Evolutionary conservation across 2,113 vertebrate genomes (phyloP).

Genomic region (Terrapene triunguis): DNA sequence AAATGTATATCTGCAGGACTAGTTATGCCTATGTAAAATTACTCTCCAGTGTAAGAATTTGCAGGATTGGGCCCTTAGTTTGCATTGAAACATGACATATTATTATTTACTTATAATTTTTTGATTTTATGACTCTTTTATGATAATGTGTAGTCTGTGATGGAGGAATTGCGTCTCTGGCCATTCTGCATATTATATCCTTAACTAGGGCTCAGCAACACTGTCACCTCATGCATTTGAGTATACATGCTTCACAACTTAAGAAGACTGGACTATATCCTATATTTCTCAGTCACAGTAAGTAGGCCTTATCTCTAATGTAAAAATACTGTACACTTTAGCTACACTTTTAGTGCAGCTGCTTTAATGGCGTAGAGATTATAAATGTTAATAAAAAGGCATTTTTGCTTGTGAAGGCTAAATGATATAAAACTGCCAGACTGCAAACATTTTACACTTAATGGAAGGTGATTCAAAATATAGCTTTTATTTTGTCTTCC

Average conservation of each 20-base stretch:
- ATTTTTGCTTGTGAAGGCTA: constrained; percentile 55
- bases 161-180: neutral
- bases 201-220: neutral
- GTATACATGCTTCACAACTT: neutral
- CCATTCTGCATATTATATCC: neutral
- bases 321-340: neutral
- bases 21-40: neutral
- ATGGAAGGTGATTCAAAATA: constrained; percentile 54
- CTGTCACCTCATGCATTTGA: neutral
- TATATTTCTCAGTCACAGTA: neutral
- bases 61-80: neutral
- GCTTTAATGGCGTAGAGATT: constrained; percentile 25
- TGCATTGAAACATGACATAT: neutral
- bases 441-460: constrained; percentile 39
- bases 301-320: neutral
- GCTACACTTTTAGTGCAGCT: neutral
- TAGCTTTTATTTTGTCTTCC: constrained; percentile 56
- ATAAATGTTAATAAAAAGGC: constrained; percentile 53
- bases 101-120: neutral
- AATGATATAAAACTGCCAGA: constrained; percentile 16
- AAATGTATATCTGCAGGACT: neutral
- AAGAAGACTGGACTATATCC: neutral
- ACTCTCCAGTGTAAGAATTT: neutral
- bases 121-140: neutral
- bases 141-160: neutral